These are phyloP conservation scores for Pangasius djambal DNA, from an alignment of 2,797 vertebrate species.

Conservation along the genomic window DNA sequence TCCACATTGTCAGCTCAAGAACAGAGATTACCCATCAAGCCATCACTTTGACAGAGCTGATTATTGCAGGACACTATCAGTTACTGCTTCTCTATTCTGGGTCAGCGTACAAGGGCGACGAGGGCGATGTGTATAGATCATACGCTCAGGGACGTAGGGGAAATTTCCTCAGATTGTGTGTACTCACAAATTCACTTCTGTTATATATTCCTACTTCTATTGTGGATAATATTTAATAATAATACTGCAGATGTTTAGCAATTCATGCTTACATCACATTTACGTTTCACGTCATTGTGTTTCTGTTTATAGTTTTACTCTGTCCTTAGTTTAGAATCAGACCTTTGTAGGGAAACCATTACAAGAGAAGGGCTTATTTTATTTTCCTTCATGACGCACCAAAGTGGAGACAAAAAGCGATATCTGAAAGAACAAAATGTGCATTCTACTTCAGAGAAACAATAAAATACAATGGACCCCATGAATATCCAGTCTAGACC, in stretches of 20 bases:
- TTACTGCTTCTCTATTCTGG: constrained; percentile 43
- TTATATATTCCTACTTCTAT: neutral
- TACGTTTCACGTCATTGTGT: neutral
- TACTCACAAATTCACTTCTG: neutral
- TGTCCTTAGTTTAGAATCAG: neutral
- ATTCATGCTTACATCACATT: neutral
- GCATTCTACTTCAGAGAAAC: neutral
- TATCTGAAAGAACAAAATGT: neutral
- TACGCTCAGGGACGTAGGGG: neutral
- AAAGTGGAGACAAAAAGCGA: neutral
- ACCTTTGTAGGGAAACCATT: neutral
- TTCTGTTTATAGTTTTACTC: neutral
- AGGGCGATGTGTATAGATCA: constrained; percentile 13
- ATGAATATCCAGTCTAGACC: neutral
- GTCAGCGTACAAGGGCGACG: constrained; percentile 27
- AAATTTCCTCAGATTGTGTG: constrained; percentile 17
- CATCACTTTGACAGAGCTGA: constrained; percentile 45
- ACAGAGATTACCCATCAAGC: constrained; percentile 48
- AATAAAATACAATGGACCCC: neutral
- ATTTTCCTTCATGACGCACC: neutral
- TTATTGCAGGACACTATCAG: constrained; percentile 42
- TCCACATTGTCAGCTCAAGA: constrained; percentile 38
- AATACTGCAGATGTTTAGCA: neutral
- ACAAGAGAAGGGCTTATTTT: constrained; percentile 5
- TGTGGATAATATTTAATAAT: constrained; percentile 1